Percentiles rank a stretch among this genome's conserved stretches.
Evolutionary conservation across 2,888 invertebrate species (phyloP).

Genomic region (Cerastis rubricosa): DNA sequence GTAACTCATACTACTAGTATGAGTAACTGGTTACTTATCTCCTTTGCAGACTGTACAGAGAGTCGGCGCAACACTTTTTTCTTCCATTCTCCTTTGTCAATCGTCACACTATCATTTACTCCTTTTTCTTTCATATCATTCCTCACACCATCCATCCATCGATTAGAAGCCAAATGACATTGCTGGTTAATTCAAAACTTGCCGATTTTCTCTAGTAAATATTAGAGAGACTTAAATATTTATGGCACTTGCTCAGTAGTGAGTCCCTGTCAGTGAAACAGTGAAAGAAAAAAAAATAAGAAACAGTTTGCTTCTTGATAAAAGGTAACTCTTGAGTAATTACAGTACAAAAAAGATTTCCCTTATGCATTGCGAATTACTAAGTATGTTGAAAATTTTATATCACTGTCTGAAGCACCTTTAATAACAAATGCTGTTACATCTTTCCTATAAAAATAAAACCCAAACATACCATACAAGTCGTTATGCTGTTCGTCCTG

Average conservation of each 20-base stretch:
- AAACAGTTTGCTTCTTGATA: neutral
- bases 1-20: too few relatives aligned
- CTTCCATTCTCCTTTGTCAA: too few relatives aligned
- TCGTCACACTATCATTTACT: too few relatives aligned
- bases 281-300: too few relatives aligned
- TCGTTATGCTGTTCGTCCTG: conserved; percentile 85
- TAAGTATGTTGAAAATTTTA: neutral
- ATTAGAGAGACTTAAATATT: neutral
- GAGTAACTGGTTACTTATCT: too few relatives aligned
- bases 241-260: too few relatives aligned
- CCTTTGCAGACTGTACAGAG: too few relatives aligned
- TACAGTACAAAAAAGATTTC: neutral
- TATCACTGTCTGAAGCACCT: neutral
- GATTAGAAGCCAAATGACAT: neutral
- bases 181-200: neutral
- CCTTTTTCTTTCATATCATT: too few relatives aligned
- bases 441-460: neutral
- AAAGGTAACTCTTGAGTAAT: neutral
- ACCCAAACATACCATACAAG: conserved; percentile 77
- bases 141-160: too few relatives aligned
- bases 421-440: neutral
- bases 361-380: neutral
- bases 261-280: too few relatives aligned
- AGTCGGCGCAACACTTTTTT: too few relatives aligned
- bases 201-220: neutral